Conservation (phyloP, 1,140 invertebrate genomes). For the Maconellicoccus hirsutus region DNA sequence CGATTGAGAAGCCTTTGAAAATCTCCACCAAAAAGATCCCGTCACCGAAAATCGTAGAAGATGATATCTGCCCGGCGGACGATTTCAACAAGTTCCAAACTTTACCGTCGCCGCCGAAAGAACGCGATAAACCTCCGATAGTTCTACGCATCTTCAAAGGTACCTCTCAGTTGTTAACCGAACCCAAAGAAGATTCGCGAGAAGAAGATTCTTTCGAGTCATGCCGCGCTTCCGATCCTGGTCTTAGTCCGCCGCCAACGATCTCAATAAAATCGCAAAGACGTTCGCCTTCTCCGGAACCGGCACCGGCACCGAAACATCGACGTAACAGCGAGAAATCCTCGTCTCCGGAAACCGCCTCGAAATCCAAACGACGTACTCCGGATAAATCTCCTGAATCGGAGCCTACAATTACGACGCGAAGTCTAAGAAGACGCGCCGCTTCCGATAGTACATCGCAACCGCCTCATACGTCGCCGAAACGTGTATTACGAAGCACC, state of each 20-base stretch:
- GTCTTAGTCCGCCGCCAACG: background rate
- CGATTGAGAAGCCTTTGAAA: background rate
- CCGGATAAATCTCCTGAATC: background rate
- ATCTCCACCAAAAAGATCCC: background rate
- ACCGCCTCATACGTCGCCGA: background rate
- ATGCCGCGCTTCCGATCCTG: slow-evolving; percentile 29
- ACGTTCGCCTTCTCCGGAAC: slow-evolving; percentile 12
- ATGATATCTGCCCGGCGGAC: background rate
- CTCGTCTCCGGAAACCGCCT: background rate
- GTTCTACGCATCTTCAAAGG: slow-evolving; percentile 53
- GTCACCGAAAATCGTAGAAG: background rate
- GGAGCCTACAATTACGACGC: slow-evolving; percentile 25
- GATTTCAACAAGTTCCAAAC: slow-evolving; percentile 11
- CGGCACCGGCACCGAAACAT: slow-evolving; percentile 22
- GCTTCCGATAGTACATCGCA: background rate
- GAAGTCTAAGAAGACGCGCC: slow-evolving; percentile 23
- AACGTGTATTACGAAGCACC: background rate
- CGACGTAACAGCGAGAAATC: slow-evolving; percentile 24
- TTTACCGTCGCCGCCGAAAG: slow-evolving; percentile 30
- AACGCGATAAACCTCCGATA: slow-evolving; percentile 49
- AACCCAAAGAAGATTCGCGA: slow-evolving; percentile 13
- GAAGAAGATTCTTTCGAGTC: slow-evolving; percentile 37
- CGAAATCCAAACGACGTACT: background rate
- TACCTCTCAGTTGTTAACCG: slow-evolving; percentile 37
- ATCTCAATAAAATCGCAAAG: background rate